Evolutionary conservation across 2,113 vertebrate genomes (phyloP), one percentile per base, ranked within the genome.

Genomic region (Zootoca vivipara): DNA sequence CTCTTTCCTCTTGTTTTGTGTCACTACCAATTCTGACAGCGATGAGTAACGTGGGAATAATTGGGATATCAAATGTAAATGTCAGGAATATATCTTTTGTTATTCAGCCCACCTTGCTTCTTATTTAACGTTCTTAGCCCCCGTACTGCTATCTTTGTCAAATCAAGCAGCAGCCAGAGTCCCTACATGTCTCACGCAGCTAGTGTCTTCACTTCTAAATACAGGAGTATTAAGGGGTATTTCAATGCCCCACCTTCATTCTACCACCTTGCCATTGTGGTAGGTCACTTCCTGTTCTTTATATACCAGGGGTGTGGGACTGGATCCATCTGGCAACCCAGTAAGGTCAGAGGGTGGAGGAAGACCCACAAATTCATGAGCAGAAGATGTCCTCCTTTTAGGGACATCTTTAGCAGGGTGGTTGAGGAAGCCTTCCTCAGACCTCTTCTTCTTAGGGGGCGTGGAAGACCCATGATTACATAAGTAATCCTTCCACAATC

Each of bases 101-200:
- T 93, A 92, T 90, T 85, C 94, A 92, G 93, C 95, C 95, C 92
- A 96, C 93, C 33, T 82, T 62, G n/a, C 69, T 89, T 82, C 94
- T 93, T 92, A 95, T 92, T 94, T 89, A 93, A 84, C 69, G 20
- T 52, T 92, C 81, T 58, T 90, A 91, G 70, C 62, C 84, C 80
- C 87, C 88, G 91, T 89, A 77, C 22, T 35, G 62, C 70, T 78
- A 89, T 87, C 83, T 86, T 2, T 38, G 89, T 85, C 70, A 85
- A 82, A 92, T 90, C 89, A 82, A 87, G 81, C 52, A 89, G 90
- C 92, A 78, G 82, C 92, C 81, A 78, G 35, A 35, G 77, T 86
- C 85, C 90, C 91, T 75, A 52, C 79, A 35, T 56, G 82, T 83
- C 70, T 4, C 79, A 78, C 74, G 67, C 88, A 38, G 82, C 85